These are phyloP conservation scores for Gerris lacustris DNA, from an alignment of 2,888 invertebrate genomes.

Conservation along the genomic window DNA sequence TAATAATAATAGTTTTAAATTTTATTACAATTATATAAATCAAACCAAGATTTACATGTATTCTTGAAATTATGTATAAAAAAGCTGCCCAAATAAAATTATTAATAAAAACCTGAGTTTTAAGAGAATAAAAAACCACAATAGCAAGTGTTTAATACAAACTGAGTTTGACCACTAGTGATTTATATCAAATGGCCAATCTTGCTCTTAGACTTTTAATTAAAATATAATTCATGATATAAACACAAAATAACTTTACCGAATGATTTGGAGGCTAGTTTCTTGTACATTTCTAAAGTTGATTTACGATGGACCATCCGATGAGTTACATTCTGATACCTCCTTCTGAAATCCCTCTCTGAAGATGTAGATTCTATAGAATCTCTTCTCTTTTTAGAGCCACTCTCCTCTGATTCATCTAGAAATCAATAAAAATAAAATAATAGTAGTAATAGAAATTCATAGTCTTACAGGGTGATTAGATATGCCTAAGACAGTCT, in stretches of 20 bases:
- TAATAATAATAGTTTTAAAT: slow-evolving; percentile 36
- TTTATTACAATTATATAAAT: too few species aligned
- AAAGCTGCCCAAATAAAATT: too few species aligned
- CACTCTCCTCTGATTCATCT: slow-evolving; percentile 32
- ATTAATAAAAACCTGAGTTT: slow-evolving; percentile 39
- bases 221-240: too few species aligned
- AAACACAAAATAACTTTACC: slow-evolving; percentile 47
- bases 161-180: too few species aligned
- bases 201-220: too few species aligned
- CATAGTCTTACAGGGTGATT: too few species aligned
- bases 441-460: too few species aligned
- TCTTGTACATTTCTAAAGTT: slow-evolving; percentile 76
- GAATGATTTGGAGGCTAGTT: slow-evolving; percentile 69
- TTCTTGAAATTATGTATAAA: too few species aligned
- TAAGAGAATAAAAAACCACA: slow-evolving; percentile 33
- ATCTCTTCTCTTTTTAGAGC: slow-evolving; percentile 39
- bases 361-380: slow-evolving; percentile 55
- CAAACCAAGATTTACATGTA: slow-evolving; percentile 34
- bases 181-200: too few species aligned
- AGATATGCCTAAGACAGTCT: too few species aligned
- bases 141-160: slow-evolving; percentile 33
- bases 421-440: slow-evolving; percentile 24
- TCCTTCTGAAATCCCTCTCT: slow-evolving; percentile 72
- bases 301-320: slow-evolving; percentile 80
- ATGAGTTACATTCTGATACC: slow-evolving; percentile 76